Conservation (phyloP, 2,888 invertebrate genomes). For the Andrena hattorfiana region DNA sequence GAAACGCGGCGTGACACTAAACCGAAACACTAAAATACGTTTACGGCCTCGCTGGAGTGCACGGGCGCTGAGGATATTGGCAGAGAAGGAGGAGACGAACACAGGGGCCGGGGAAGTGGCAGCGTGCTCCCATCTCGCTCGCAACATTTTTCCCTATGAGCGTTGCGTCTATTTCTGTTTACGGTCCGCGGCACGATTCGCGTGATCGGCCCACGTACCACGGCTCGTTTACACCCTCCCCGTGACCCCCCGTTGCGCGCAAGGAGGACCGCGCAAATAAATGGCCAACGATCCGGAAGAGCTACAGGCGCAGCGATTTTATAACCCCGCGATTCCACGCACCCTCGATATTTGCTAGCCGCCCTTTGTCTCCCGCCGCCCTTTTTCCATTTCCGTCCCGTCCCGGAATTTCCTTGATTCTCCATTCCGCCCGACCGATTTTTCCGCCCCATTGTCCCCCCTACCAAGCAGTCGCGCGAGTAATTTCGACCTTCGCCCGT, state of each 20-base stretch:
- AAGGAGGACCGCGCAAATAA: conserved; percentile 41
- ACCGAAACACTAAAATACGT: conserved; percentile 27
- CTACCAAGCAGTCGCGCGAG: conserved; percentile 11
- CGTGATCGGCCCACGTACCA: conserved; percentile 40
- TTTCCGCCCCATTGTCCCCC: not conserved
- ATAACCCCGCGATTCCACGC: conserved; percentile 15
- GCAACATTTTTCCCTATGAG: conserved; percentile 26
- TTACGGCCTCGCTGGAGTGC: conserved; percentile 22
- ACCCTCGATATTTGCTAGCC: not conserved
- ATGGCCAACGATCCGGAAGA: conserved; percentile 52
- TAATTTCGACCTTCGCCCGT: not conserved
- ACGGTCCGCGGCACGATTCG: conserved; percentile 26
- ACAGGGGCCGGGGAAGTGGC: not conserved
- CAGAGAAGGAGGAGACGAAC: not conserved
- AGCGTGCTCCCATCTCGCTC: conserved; percentile 14
- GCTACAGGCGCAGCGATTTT: conserved; percentile 50
- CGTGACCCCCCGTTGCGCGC: conserved; percentile 29
- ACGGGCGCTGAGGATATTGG: not conserved
- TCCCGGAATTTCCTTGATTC: not conserved
- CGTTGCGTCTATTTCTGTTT: conserved; percentile 47
- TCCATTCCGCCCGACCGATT: conserved; percentile 7
- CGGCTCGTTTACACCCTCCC: not conserved
- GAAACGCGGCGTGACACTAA: conserved; percentile 5
- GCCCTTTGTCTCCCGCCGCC: too few species aligned
- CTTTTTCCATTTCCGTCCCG: not conserved